Evolutionary conservation across 2,113 vertebrate genomes (phyloP), one percentile per base, ranked within the genome.

Genomic region (Pampusana beccarii): DNA sequence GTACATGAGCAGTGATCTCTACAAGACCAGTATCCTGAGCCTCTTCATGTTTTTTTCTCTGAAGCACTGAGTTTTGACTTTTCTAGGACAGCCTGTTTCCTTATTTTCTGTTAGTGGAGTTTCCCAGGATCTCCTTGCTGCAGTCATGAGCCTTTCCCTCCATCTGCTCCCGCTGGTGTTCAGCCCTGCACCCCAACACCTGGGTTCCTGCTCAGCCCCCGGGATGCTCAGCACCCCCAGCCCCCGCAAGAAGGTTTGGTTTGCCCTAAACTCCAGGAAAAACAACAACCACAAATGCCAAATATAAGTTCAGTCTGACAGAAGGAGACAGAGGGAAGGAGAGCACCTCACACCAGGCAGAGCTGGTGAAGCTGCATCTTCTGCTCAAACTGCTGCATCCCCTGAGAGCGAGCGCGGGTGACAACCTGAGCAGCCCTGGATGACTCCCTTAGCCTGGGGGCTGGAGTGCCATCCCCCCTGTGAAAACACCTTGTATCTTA

Each of bases 161-260:
- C 26, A 24, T 6, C n/a, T 25, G 29, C n/a, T 31, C 54, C 24
- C 13, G 18, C 19, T 5, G 1, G 23, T 16, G 31, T 33, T 42
- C 36, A 36, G 38, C 40, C 25, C 51, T 4, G 3, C 36, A 34
- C 29, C 36, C 33, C 38, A 46, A 57, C 24, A 26, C 42, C 25
- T 0, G 0, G 14, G 34, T 6, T 65, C 74, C 53, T 14, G 54
- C 42, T 38, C 26, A 24, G 38, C 51, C 5, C 33, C 33, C 2
- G 34, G 46, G n/a, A 46, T 21, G 29, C 60, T 53, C 69, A 46
- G 57, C 56, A 53, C 50, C 50, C 33, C n/a, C 33, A 2, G 20
- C 28, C 15, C 75, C 46, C 6, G 21, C 3, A 1, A 60, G 28
- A 36, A 42, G 40, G 36, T n/a, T 54, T 21, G 4, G 19, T 46